Conservation (phyloP, 2,888 invertebrate species). For the Ophioninae sp. region DNA sequence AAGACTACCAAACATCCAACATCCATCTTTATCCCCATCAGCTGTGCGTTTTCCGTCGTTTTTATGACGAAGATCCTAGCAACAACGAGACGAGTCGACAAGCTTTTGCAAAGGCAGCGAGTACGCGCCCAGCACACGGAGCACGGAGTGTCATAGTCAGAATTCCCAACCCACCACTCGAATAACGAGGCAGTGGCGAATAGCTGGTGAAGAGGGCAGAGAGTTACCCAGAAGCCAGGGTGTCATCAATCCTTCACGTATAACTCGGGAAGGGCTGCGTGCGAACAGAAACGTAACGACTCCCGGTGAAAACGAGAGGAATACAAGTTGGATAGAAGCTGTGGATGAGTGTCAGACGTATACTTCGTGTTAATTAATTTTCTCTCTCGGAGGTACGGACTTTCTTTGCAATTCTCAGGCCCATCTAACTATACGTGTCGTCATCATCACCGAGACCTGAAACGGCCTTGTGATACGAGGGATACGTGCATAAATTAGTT, state of each 20-base stretch:
- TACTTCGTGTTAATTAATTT: conserved; percentile 68
- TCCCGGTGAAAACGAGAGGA: conserved; percentile 19
- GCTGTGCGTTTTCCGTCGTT: background rate
- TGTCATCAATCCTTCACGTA: conserved; percentile 35
- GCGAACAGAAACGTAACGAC: conserved; percentile 35
- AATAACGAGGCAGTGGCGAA: conserved; percentile 21
- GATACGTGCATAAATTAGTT: conserved; percentile 24
- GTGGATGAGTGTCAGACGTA: conserved; percentile 19
- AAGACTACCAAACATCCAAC: background rate
- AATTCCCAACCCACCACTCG: conserved; percentile 4
- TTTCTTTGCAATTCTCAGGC: conserved; percentile 46
- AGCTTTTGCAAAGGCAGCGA: background rate
- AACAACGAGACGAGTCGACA: background rate
- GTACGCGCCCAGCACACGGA: background rate
- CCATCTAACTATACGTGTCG: background rate
- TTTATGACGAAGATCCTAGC: background rate
- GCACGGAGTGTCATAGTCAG: background rate
- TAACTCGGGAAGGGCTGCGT: conserved; percentile 19
- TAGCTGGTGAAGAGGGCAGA: background rate
- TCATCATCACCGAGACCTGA: conserved; percentile 15
- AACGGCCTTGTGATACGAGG: background rate
- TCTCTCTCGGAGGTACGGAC: conserved; percentile 55
- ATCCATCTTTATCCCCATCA: background rate
- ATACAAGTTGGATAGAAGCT: conserved; percentile 27
- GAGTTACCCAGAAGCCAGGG: conserved; percentile 7